Percentiles rank a stretch among this genome's conserved stretches.
phyloP scores from a whole-genome alignment of 2,797 vertebrate species.

The Melopsittacus undulatus region DNA sequence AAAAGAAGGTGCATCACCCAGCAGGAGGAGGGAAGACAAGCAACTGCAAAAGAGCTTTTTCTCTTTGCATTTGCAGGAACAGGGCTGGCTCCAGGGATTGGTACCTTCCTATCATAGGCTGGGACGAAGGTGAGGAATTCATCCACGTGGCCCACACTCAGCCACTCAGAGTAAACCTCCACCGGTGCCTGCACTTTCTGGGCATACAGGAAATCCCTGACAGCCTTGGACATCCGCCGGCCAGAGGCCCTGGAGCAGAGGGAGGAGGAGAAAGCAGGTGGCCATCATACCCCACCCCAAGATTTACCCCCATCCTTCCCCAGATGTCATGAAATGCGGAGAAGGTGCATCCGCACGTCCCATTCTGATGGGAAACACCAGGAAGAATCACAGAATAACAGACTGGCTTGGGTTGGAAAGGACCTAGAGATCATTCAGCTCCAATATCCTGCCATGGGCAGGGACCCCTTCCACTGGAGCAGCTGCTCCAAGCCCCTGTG shows the following conservation, averaged over 20 bases:
- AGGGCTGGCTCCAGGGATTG: rapidly evolving
- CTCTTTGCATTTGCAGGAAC: background rate
- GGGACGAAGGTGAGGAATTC: constrained; percentile 94
- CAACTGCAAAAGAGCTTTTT: background rate
- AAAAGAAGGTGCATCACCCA: background rate
- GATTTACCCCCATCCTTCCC: background rate
- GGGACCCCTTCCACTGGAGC: background rate
- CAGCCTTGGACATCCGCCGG: constrained; percentile 83
- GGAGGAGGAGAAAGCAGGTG: background rate
- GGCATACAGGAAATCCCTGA: constrained; percentile 88
- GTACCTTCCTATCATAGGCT: constrained; percentile 83
- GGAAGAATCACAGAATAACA: background rate
- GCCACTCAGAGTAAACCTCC: constrained; percentile 91
- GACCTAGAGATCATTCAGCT: background rate
- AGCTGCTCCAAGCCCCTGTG: background rate
- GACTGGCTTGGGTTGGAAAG: background rate
- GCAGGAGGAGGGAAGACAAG: background rate
- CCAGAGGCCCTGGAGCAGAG: constrained; percentile 64
- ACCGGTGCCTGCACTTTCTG: constrained; percentile 90
- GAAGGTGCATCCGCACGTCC: background rate
- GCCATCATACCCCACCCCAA: background rate
- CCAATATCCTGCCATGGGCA: background rate
- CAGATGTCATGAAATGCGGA: rapidly evolving
- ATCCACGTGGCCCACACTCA: constrained; percentile 84
- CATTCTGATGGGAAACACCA: background rate